Evolutionary conservation across 2,888 invertebrate genomes (phyloP), one percentile per base, ranked within the genome.

Genomic region (Sussaba pulchella): DNA sequence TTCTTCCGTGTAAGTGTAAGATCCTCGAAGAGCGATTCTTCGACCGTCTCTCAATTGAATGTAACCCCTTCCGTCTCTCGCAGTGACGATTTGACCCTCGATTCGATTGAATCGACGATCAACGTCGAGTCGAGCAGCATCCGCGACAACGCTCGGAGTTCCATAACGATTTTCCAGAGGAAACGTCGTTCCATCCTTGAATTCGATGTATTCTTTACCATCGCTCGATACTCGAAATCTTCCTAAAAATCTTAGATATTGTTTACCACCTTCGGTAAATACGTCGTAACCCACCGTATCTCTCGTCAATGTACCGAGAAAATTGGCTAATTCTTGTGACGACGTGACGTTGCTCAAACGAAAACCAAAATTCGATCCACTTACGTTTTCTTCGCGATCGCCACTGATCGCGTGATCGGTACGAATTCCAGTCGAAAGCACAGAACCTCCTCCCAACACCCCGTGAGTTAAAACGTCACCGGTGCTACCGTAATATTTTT

Each of bases 31-130:
- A 19, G 87, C 87, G 41, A 91, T 91, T 12, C 87, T 83, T 10
- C 88, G 85, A 3, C 88, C 89, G 36, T 90, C 89, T 1, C 84
- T 85, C 0, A 91, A 66, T 2, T 87, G 84, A n/a, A 91, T 87
- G 57, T 85, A 91, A 0, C 85, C 85, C 61, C 83, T 87, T 0
- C 87, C 87, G 8, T 84, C 85, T 0, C 87, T 85, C 8, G 86
- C 86, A n/a, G 87, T 78, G n/a, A 89, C 52, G 2, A 90, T 84
- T 19, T 87, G 85, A 1, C 89, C 91, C 52, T 90, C 88, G 2
- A 90, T 84, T 17, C 76, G 81, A 2, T 80, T 31, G 24, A 83
- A 90, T 6, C 73, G 75, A 3, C 74, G 74, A 57, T 86, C 84
- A 3, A 67, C 82, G 0, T 66, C 19, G 0, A 41, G 71, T 6